phyloP scores from a whole-genome alignment of 2,888 invertebrate species.

The Pecten maximus region DNA sequence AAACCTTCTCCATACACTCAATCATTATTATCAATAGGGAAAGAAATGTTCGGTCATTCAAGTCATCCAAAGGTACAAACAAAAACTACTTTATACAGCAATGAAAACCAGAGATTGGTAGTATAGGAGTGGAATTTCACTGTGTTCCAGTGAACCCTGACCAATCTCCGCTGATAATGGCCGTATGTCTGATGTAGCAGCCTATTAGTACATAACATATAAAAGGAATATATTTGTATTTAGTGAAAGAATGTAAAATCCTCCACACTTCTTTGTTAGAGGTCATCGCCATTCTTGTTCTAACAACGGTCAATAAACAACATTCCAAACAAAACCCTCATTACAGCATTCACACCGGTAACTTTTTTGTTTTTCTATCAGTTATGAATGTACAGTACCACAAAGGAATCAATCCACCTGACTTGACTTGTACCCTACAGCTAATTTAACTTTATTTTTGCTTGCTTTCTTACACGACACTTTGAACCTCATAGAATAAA shows the following conservation, averaged over 20 bases:
- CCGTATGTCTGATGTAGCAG: not conserved
- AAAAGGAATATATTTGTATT: not conserved
- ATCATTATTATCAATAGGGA: not conserved
- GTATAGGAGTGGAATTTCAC: not conserved
- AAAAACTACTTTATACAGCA: not conserved
- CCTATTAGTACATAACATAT: not conserved
- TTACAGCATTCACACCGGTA: not conserved
- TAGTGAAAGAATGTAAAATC: not conserved
- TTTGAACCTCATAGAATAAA: not conserved
- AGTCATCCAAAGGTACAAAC: conserved; percentile 17
- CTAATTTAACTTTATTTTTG: not conserved
- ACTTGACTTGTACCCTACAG: not conserved
- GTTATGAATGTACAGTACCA: not conserved
- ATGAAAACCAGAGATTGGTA: not conserved
- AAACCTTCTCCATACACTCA: not conserved
- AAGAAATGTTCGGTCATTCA: not conserved
- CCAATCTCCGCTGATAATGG: not conserved
- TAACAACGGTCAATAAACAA: not conserved
- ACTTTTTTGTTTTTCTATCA: not conserved
- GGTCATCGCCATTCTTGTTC: not conserved
- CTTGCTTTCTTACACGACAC: too few relatives aligned
- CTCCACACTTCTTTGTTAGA: not conserved
- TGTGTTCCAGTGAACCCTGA: not conserved
- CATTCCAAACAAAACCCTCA: not conserved
- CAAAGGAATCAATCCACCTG: not conserved